Evolutionary conservation across 2,888 invertebrate genomes (phyloP), one percentile per base, ranked within the genome.

Genomic region (Noctua janthe): DNA sequence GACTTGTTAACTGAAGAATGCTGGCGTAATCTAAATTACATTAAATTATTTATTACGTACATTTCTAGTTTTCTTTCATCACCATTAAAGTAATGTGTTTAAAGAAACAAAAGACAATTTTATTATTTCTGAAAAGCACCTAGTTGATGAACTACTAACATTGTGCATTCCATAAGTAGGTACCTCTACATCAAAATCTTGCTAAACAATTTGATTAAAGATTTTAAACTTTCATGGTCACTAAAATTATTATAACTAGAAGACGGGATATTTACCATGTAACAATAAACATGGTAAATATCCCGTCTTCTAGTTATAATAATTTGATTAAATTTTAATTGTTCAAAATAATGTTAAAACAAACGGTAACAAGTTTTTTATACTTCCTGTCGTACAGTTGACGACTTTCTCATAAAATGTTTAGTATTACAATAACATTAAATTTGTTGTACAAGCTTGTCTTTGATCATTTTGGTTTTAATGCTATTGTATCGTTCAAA

Each of bases 381-480:
- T 64, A 70, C 39, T 43, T 86, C 47, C 54, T 62, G 69, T 81
- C 47, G 47, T 70, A 66, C n/a, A 62, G 29, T 81, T 72, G 56
- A 82, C 54, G 81, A 69, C 10, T 69, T 64, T 56, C n/a, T 49
- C 59, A 54, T 82, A 62, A 81, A 85, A 72, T 39, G 47, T 85
- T 81, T 66, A 71, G 49, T 80, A 56, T 70, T 49, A 39, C 49
- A 79, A 54, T 62, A 82, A 81, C 62, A 47, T 84, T 64, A 39
- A 39, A 39, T 39, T 11, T 81, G 69, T 70, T 69, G 49, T 49
- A 49, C 15, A 51, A 59, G 47, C 7, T 62, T 73, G 49, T 20
- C 35, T 81, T 86, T 82, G 86, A 86, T 72, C 62, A 15, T 49
- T 43, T 51, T 43, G 62, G 3, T 29, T 81, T 71, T 62, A 51